Percentiles rank a stretch among this genome's conserved stretches.
Evolutionary conservation across 1,140 invertebrate genomes (phyloP).

Genomic region (Bombus huntii): DNA sequence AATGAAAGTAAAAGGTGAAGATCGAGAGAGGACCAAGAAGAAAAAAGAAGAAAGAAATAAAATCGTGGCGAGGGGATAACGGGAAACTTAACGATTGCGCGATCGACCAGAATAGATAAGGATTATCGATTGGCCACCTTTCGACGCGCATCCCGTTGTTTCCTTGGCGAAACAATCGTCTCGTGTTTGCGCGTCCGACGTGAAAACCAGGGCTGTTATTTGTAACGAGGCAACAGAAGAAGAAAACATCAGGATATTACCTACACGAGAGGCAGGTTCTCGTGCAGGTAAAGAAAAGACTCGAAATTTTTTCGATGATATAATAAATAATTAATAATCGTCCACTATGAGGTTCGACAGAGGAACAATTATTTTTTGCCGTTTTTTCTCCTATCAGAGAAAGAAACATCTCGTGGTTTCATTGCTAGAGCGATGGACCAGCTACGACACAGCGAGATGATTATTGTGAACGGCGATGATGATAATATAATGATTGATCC

Average conservation of each 20-base stretch:
- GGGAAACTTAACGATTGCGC: slow-evolving; percentile 27
- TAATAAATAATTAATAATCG: slow-evolving; percentile 12
- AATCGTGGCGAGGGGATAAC: background rate
- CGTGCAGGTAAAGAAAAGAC: slow-evolving; percentile 10
- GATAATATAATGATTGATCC: background rate
- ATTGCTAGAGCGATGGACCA: background rate
- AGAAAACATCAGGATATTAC: background rate
- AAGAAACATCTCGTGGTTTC: slow-evolving; percentile 7
- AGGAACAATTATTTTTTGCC: slow-evolving; percentile 51
- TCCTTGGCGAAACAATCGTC: slow-evolving; percentile 68
- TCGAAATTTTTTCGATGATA: background rate
- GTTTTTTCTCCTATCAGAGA: slow-evolving; percentile 31
- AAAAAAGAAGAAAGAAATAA: background rate
- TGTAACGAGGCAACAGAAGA: background rate
- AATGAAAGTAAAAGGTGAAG: background rate
- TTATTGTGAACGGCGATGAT: background rate
- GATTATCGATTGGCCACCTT: slow-evolving; percentile 42
- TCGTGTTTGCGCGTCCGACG: slow-evolving; percentile 66
- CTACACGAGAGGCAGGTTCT: background rate
- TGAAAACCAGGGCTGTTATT: background rate
- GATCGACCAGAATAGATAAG: slow-evolving; percentile 39
- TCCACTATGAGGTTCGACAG: slow-evolving; percentile 22
- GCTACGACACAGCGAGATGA: background rate
- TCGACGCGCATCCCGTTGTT: slow-evolving; percentile 71
- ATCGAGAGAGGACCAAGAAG: slow-evolving; percentile 19